phyloP scores from a whole-genome alignment of 2,888 invertebrate species.

The Cosmopolites sordidus region DNA sequence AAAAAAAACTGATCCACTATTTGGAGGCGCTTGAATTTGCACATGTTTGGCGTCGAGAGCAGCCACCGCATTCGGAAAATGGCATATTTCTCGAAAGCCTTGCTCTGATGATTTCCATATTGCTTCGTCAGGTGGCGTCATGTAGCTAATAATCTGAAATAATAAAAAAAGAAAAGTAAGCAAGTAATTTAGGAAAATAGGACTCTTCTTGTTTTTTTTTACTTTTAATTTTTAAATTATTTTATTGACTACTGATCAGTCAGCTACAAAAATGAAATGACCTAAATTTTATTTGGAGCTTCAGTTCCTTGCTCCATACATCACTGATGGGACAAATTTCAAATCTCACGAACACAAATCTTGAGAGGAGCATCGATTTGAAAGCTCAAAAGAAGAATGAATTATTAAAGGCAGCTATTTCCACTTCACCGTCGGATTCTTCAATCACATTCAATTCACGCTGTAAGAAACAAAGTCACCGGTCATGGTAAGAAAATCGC shows the following conservation, averaged over 20 bases:
- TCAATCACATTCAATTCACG: too few relatives aligned
- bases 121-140: not conserved
- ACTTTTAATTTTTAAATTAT: too few relatives aligned
- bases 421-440: too few relatives aligned
- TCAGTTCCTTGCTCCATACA: not conserved
- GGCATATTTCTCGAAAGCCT: conserved; percentile 5
- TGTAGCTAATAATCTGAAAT: not conserved
- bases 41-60: conserved; percentile 34
- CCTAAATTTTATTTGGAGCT: not conserved
- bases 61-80: conserved; percentile 28
- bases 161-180: too few relatives aligned
- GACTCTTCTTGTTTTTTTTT: too few relatives aligned
- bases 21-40: conserved; percentile 25
- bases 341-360: too few relatives aligned
- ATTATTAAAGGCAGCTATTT: too few relatives aligned
- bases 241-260: not conserved
- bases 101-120: not conserved
- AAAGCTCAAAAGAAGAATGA: not conserved
- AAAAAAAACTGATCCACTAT: conserved; percentile 26
- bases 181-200: too few relatives aligned
- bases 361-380: not conserved
- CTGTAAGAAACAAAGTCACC: too few relatives aligned
- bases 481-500: too few relatives aligned
- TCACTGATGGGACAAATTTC: not conserved
- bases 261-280: not conserved